phyloP scores from a whole-genome alignment of 92 coral and sea anemone genomes.

The Virgularia gustaviana region DNA sequence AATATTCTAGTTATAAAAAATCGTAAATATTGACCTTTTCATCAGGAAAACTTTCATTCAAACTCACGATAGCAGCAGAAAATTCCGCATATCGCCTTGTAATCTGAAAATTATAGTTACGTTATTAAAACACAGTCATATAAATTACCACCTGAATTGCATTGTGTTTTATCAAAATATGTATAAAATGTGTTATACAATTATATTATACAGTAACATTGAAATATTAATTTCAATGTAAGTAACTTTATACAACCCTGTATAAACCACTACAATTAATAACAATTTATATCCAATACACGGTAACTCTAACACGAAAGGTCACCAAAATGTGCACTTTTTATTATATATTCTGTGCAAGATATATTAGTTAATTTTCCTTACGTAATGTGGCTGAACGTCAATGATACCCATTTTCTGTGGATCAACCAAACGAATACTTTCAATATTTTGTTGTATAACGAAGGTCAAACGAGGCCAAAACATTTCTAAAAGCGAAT shows the following conservation, averaged over 20 bases:
- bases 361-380: conserved; percentile 11
- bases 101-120: conserved; percentile 58
- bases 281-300: too few species aligned
- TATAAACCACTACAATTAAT: not conserved
- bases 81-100: conserved; percentile 98
- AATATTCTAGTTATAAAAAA: too few species aligned
- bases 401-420: conserved; percentile 91
- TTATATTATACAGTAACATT: too few species aligned
- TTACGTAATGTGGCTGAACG: conserved; percentile 92
- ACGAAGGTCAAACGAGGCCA: conserved; percentile 98
- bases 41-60: conserved; percentile 97
- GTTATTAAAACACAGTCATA: too few species aligned
- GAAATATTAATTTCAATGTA: not conserved
- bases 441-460: conserved; percentile 89
- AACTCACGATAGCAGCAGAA: conserved; percentile 94
- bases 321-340: too few species aligned
- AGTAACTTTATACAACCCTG: not conserved
- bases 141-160: not conserved
- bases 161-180: too few species aligned
- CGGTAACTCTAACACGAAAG: too few species aligned
- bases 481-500: conserved; percentile 89
- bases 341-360: too few species aligned
- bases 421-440: conserved; percentile 86
- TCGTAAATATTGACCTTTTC: conserved; percentile 81
- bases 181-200: too few species aligned